These are phyloP conservation scores for Phocides pigmalion DNA, from an alignment of 1,140 invertebrate genomes.

Conservation along the genomic window DNA sequence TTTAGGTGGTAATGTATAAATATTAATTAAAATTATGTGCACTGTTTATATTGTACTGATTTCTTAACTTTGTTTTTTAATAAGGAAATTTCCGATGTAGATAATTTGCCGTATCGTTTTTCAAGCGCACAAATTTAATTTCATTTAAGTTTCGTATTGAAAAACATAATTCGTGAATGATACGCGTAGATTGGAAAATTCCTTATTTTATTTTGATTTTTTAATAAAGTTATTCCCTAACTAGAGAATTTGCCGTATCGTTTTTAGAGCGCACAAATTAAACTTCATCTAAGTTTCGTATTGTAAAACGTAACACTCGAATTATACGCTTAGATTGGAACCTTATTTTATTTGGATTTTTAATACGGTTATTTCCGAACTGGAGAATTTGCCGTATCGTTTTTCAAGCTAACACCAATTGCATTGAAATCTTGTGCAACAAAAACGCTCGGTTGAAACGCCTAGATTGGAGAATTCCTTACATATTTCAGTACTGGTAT, in stretches of 20 bases:
- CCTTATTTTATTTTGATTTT: background rate
- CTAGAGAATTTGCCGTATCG: no score
- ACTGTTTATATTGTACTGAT: background rate
- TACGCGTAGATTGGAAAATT: no score
- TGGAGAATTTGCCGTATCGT: background rate
- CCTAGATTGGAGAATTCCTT: conserved; percentile 8
- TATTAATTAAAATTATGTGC: background rate
- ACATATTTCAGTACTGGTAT: conserved; percentile 8
- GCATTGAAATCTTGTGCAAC: background rate
- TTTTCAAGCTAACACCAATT: background rate
- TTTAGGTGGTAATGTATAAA: background rate
- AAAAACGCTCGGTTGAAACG: conserved; percentile 3
- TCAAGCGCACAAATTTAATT: no score
- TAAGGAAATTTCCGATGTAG: background rate
- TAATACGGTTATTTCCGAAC: background rate
- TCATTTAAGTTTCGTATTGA: no score
- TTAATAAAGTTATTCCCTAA: background rate
- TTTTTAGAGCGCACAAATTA: no score
- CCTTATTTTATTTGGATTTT: no score
- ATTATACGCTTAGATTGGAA: no score
- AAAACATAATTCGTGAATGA: no score
- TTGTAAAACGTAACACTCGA: no score
- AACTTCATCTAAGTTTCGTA: no score
- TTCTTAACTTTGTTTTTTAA: background rate
- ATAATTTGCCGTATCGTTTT: background rate